These are phyloP conservation scores for Pollenia angustigena DNA, from an alignment of 2,888 invertebrate species.

Conservation along the genomic window DNA sequence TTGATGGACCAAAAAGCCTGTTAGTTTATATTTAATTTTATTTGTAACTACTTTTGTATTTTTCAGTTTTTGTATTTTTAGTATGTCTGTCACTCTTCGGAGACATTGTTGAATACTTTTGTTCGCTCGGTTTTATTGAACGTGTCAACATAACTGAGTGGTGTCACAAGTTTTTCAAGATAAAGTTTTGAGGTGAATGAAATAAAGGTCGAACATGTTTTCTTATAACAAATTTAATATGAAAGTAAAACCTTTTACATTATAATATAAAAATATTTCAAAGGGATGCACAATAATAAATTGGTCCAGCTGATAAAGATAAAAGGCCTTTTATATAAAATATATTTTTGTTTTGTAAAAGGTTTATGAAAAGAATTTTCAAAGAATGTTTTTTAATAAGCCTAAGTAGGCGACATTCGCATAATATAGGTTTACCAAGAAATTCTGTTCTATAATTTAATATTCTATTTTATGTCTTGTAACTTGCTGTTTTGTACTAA, in stretches of 20 bases:
- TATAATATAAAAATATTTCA: too few relatives aligned
- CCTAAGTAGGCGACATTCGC: too few relatives aligned
- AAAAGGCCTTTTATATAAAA: too few relatives aligned
- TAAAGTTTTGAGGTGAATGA: slow-evolving; percentile 42
- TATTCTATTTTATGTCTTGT: too few relatives aligned
- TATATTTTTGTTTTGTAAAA: too few relatives aligned
- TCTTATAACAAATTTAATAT: slow-evolving; percentile 11
- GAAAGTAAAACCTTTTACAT: not conserved
- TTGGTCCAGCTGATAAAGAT: too few relatives aligned
- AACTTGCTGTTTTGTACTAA: too few relatives aligned
- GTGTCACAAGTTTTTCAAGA: slow-evolving; percentile 52
- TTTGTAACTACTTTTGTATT: not conserved
- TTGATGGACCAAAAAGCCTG: not conserved
- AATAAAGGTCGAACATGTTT: slow-evolving; percentile 35
- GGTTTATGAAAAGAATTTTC: too few relatives aligned
- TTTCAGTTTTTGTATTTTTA: not conserved
- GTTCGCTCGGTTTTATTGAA: slow-evolving; percentile 38
- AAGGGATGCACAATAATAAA: too few relatives aligned
- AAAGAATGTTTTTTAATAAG: too few relatives aligned
- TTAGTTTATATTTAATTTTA: slow-evolving; percentile 18
- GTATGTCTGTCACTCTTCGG: slow-evolving; percentile 27
- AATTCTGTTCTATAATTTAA: too few relatives aligned
- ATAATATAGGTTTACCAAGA: too few relatives aligned
- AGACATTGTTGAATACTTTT: slow-evolving; percentile 35
- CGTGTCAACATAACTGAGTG: slow-evolving; percentile 36